phyloP scores from a whole-genome alignment of 1,140 invertebrate species.

The Drosophila nigromelanica region DNA sequence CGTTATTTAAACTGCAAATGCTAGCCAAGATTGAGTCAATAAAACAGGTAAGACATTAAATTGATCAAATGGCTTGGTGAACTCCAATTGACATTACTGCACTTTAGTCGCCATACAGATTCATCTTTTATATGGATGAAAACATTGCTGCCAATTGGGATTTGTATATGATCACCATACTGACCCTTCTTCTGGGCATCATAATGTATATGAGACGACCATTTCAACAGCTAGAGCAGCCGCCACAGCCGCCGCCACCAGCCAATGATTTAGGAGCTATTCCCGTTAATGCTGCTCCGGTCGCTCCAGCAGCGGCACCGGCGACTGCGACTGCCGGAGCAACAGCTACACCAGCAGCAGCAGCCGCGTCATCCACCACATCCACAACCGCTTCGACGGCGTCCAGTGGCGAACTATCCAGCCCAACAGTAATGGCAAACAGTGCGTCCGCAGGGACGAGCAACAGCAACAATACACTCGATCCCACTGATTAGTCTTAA shows the following conservation, averaged over 20 bases:
- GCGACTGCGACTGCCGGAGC: background rate
- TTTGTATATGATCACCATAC: constrained; percentile 93
- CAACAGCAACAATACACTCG: constrained; percentile 57
- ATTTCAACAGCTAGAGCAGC: constrained; percentile 81
- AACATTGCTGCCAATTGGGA: constrained; percentile 96
- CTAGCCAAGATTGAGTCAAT: constrained; percentile 90
- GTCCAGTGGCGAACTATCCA: constrained; percentile 13
- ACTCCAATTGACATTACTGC: background rate
- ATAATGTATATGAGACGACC: constrained; percentile 91
- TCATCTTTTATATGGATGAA: constrained; percentile 88
- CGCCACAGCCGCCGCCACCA: constrained; percentile 39
- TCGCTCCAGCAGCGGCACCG: constrained; percentile 12
- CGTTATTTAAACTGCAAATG: constrained; percentile 94
- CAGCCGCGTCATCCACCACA: background rate
- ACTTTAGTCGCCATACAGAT: constrained; percentile 87
- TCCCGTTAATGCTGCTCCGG: constrained; percentile 1
- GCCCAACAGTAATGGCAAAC: constrained; percentile 1
- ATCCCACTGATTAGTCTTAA: constrained; percentile 80
- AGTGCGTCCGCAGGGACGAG: constrained; percentile 43
- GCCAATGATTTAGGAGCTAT: constrained; percentile 33
- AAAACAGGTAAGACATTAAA: constrained; percentile 84
- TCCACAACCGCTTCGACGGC: constrained; percentile 7
- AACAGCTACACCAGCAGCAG: background rate
- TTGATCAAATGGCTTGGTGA: background rate
- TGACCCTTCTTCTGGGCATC: constrained; percentile 92